Evolutionary conservation across 1,140 invertebrate genomes (phyloP), one percentile per base, ranked within the genome.

Genomic region (Drosophila ercepeae): DNA sequence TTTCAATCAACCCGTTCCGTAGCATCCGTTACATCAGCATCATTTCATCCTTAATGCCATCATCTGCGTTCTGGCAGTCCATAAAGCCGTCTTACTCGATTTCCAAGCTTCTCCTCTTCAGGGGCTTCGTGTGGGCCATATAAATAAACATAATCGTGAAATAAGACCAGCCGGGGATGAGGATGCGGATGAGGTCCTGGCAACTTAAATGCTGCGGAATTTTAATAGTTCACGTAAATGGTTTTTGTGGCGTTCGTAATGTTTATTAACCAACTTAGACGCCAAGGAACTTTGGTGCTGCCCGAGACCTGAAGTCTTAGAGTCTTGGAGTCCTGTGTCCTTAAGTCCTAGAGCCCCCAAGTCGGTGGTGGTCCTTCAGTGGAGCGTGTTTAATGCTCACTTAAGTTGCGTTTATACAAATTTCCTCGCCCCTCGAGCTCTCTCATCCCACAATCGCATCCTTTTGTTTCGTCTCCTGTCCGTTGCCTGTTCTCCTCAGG

Each of bases 341-440:
- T 32, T 8, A 21, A 21, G 21, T 21, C 21, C 21, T 21, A 4
- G 14, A 42, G 13, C 19, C 7, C 13, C 41, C 5, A 18, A 21
- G 41, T 13, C 19, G n/a, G n/a, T n/a, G n/a, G 21, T 69, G 51
- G 57, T 82, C 58, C 77, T 84, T 46, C 72, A 75, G 69, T 88
- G 73, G 58, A 88, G 82, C 82, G 74, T 82, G 64, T 89, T 89
- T 88, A 86, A 86, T 86, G 73, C 82, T 82, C 82, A 81, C 82
- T 86, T 88, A 88, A 86, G 82, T 86, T 86, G 74, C 82, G 82
- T 88, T 89, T 75, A 88, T 78, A 88, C 83, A 88, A 89, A 86
- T 86, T 82, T 82, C 64, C 54, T 67, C 59, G 60, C 58, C 55
- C 34, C 42, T 57, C 55, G 46, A 32, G 34, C 44, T 13, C 48